Conservation (phyloP, 1,140 invertebrate genomes). For the Drosophila pruinosa region DNA sequence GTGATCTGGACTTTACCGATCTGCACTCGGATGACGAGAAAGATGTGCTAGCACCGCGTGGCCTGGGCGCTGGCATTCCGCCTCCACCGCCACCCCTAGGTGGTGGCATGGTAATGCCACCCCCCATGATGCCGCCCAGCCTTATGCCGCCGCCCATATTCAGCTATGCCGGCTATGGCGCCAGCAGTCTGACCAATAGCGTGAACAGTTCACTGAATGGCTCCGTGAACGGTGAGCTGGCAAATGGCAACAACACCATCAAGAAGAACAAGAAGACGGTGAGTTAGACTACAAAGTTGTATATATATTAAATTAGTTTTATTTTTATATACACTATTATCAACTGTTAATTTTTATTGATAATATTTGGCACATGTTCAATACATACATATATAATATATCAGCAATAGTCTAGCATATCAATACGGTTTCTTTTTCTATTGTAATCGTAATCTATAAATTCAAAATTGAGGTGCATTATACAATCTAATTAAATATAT, state of each 20-base stretch:
- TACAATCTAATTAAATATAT: no score
- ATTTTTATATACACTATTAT: no score
- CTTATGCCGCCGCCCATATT: constrained; percentile 83
- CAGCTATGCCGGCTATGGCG: constrained; percentile 65
- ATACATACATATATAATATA: no score
- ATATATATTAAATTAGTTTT: no score
- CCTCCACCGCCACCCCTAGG: constrained; percentile 87
- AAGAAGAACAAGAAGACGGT: constrained; percentile 98
- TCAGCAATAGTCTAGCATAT: no score
- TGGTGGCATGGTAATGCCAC: constrained; percentile 76
- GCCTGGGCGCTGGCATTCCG: constrained; percentile 86
- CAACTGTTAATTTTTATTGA: no score
- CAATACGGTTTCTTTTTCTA: no score
- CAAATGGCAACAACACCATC: constrained; percentile 83
- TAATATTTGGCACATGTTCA: no score
- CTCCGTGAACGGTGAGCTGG: constrained; percentile 78
- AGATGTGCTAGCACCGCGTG: constrained; percentile 85
- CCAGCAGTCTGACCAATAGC: constrained; percentile 70
- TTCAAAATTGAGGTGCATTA: no score
- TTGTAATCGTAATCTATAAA: no score
- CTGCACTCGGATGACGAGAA: constrained; percentile 91
- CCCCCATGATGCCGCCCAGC: constrained; percentile 81
- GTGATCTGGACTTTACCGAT: constrained; percentile 98
- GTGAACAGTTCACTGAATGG: constrained; percentile 81
- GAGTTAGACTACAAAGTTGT: no score